Base-by-base conservation (phyloP, 2,888 invertebrate species). In the Eucera pruinosa region DNA sequence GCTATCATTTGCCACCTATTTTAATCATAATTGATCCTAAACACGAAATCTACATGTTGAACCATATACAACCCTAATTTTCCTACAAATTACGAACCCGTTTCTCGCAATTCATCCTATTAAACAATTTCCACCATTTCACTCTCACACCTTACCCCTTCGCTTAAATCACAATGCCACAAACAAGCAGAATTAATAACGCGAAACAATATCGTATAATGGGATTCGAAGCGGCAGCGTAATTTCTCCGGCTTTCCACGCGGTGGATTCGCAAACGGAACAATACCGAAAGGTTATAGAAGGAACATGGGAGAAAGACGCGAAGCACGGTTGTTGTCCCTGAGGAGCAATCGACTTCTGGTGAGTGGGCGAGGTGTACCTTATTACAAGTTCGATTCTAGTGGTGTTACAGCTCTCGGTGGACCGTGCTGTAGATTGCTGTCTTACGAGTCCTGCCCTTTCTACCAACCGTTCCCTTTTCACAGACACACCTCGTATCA, bases 321-420 rank as follows among this genome's bases (percentile, higher is more conserved):
- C 20, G 60, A 43, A 18, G 65, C 36, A 72, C 54, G 75, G 66
- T 43, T 39, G 68, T 57, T 65, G 68, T 87, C 87, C 84, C 85
- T 47, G 13, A 20, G 87, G 90, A 80, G 85, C 89, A 87, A 87
- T 90, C 81, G 85, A 84, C 80, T 81, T 81, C 83, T 84, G 86
- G 85, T 65, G 88, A 86, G 86, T 82, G 82, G 83, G 80, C 75
- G 83, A 83, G 83, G 82, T 83, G 83, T 85, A 88, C 84, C 90
- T 90, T 90, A 90, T 90, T 90, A 89, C 90, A 89, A 90, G 89
- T 90, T 90, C 90, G 90, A 90, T 90, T 90, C 85, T 86, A 85
- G 83, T 73, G 78, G 82, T 82, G 87, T 90, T 90, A 90, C 89
- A 86, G 85, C 88, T 78, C 89, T 88, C 90, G 47, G 74, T 52